Base-by-base conservation (phyloP, 2,888 invertebrate species). In the Drosophila subsilvestris region DNA sequence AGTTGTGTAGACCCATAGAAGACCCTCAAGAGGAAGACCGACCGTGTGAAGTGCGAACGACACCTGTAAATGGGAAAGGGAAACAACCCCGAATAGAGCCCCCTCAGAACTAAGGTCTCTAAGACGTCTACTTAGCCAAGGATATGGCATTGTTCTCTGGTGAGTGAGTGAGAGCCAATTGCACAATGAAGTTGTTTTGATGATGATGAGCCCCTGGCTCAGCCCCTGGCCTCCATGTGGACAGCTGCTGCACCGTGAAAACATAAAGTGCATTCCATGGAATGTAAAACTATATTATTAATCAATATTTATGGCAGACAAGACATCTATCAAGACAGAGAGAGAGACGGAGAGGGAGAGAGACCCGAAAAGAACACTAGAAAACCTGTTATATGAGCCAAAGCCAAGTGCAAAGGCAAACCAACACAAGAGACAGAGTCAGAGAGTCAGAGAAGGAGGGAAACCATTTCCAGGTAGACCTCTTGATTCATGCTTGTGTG, bases 141-240 rank as follows among this genome's bases (percentile, higher is more conserved):
- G 74, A 71, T 71, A 54, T 57, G 48, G 18, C 37, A 51, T 72
- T 71, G 63, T 71, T 18, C 17, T 32, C 5, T 5, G 5, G 20
- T 44, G 32, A 63, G 43, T 27, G 43, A 66, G 70, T 57, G 37
- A 25, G 44, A 68, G 74, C 47, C 85, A 85, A 87, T 81, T 87
- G 75, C 68, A 67, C 75, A 88, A 84, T 84, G 83, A 88, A 84
- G 86, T 88, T 84, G 80, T 84, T 88, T 77, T 82, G 74, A 75
- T 75, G 76, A 66, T 68, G 58, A 62, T 72, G 56, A 32, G 57
- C 47, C 63, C 25, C 63, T 9, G 27, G 22, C 20, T 32, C 20
- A 25, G 48, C 49, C 57, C 44, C 45, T 37, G 27, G 22, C 22
- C 27, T 27, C 27, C 27, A 27, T 7, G 7, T 27, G 27, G 83